Evolutionary conservation across 23 tunicate genomes (phyloP).

Genomic region (Styela clava): DNA sequence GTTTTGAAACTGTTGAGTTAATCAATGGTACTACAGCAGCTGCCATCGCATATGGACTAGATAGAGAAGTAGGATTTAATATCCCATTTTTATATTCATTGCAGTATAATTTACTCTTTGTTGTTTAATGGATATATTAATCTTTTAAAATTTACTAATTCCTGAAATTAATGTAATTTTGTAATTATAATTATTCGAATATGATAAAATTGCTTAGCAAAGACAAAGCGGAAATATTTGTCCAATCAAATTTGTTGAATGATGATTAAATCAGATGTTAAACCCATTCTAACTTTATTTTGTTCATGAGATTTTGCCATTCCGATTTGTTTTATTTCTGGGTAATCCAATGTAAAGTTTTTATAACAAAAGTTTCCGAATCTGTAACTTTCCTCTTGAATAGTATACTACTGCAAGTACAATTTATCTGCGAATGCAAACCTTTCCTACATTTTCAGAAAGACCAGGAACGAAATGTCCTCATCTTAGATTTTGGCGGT

Average conservation of each 20-base stretch:
- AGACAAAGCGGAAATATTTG: no score
- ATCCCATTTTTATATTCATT: neutral
- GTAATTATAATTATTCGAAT: no score
- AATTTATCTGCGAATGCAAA: no score
- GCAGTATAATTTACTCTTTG: neutral
- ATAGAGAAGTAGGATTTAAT: constrained; percentile 38
- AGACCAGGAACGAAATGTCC: constrained; percentile 54
- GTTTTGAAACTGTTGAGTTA: constrained; percentile 65
- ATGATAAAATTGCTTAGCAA: neutral
- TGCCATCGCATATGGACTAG: constrained; percentile 87
- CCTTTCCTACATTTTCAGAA: no score
- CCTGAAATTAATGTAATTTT: no score
- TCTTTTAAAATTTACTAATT: no score
- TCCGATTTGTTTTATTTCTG: neutral
- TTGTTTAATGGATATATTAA: neutral
- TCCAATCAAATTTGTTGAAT: no score
- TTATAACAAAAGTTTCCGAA: no score
- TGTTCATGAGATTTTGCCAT: neutral
- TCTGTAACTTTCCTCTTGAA: neutral
- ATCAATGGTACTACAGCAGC: constrained; percentile 91
- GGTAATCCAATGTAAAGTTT: neutral
- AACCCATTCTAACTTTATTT: no score
- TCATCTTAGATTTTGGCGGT: constrained; percentile 85
- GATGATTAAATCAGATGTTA: no score
- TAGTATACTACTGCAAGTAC: neutral